Conservation (phyloP, 2,113 vertebrate species). For the Poecile atricapillus region DNA sequence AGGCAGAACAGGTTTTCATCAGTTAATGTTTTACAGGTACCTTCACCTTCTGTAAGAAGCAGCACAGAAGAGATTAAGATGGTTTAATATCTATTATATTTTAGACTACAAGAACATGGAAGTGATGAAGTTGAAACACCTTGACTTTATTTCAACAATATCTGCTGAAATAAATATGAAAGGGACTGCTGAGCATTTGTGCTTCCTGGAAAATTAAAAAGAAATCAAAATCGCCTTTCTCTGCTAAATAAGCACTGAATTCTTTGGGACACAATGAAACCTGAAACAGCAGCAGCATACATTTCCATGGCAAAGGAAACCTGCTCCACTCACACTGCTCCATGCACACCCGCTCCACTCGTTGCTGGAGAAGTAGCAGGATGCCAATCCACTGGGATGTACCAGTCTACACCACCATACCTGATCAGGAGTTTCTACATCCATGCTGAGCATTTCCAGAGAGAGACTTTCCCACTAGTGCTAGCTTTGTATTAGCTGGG, state of each 20-base stretch:
- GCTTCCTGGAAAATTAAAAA: neutral
- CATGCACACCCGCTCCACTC: too few species aligned
- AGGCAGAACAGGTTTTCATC: neutral
- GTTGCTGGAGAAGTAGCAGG: neutral
- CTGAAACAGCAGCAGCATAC: neutral
- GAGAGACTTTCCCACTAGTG: neutral
- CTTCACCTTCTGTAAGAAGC: neutral
- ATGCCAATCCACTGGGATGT: neutral
- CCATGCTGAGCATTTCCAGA: neutral
- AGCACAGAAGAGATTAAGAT: neutral
- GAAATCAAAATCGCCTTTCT: neutral
- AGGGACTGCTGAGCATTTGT: neutral
- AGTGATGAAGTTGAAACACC: neutral
- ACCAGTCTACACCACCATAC: neutral
- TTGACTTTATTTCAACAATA: neutral
- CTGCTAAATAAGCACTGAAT: neutral
- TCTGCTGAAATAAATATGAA: neutral
- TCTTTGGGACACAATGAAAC: neutral
- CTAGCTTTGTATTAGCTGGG: neutral
- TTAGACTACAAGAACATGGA: neutral
- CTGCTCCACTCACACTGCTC: accelerated
- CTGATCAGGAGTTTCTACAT: neutral
- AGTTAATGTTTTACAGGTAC: neutral
- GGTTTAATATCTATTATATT: neutral
- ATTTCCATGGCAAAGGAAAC: neutral